Base-by-base conservation (phyloP, 2,797 vertebrate species). In the Synaphobranchus kaupii region DNA sequence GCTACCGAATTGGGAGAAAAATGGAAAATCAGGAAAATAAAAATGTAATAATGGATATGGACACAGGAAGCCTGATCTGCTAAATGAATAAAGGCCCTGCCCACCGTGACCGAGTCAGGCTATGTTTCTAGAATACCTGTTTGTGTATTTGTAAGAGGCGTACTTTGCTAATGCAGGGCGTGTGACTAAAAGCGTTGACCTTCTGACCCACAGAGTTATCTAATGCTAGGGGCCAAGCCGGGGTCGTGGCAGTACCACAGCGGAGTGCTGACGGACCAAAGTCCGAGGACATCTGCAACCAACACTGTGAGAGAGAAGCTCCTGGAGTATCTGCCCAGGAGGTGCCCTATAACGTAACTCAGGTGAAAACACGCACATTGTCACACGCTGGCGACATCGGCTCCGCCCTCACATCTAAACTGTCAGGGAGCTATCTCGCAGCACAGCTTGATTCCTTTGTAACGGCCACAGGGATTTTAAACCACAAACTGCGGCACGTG, bases 181-280 rank as follows among this genome's bases (percentile, higher is more conserved):
- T 52, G 31, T 58, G 83, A 17, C 31, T 22, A 13, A 66, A 13
- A 50, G 12, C 44, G 31, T 83, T 58, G 15, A 7, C 73, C 48
- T 31, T 25, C 47, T 63, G 22, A 87, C 56, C 84, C 47, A 7
- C 92, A 99, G 98, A 95, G 54, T 0, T 99, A 99, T 92, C 96
- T 99, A 44, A 89, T 98, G 89, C 89, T 91, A 87, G 93, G 91
- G 52, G 98, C 99, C 86, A 97, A 95, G 91, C 97, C 97, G 0
- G 97, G 97, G 3, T 89, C 94, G 0, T 99, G 98, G 99, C 93
- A 96, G 91, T 99, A 97, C 91, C 99, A 99, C 94, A 99, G 98
- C 0, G 88, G 94, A 0, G 97, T 99, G 20, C 93, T 99, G 92
- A 99, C 98, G 0, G 97, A 94, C 93, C 98, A 99, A 93, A 95